A percentile compares a stretch with the other conserved stretches of the same genome.
phyloP scores from a whole-genome alignment of 2,113 vertebrate genomes.

The Speoplatyrhinus poulsoni region DNA sequence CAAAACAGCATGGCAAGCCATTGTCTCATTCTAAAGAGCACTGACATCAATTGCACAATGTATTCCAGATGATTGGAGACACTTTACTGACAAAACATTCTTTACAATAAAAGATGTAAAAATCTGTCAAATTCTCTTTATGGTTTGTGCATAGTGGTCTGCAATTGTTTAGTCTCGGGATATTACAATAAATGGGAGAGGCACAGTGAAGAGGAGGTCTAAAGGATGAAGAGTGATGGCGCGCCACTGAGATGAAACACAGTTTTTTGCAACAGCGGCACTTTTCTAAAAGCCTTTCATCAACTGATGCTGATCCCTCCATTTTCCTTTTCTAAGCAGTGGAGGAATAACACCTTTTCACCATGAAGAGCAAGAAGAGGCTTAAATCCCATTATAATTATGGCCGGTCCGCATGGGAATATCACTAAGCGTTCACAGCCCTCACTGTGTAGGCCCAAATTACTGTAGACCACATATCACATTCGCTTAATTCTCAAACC shows the following conservation, averaged over 20 bases:
- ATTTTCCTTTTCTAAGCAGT: slow-evolving; percentile 23
- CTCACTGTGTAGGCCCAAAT: slow-evolving; percentile 57
- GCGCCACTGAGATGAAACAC: slow-evolving; percentile 45
- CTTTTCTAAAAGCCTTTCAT: slow-evolving; percentile 56
- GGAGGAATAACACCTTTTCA: slow-evolving; percentile 62
- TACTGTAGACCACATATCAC: slow-evolving; percentile 58
- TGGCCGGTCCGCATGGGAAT: slow-evolving; percentile 41
- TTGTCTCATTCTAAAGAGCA: slow-evolving; percentile 34
- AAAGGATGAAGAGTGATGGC: slow-evolving; percentile 32
- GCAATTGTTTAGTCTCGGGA: slow-evolving; percentile 9
- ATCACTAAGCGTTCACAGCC: slow-evolving; percentile 39
- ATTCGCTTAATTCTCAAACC: slow-evolving; percentile 58
- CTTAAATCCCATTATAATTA: slow-evolving; percentile 62
- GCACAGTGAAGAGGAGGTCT: neutral
- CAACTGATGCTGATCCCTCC: slow-evolving; percentile 46
- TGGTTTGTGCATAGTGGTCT: slow-evolving; percentile 23
- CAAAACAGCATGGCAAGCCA: slow-evolving; percentile 44
- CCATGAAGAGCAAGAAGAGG: slow-evolving; percentile 38
- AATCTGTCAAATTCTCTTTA: slow-evolving; percentile 25
- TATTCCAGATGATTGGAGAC: slow-evolving; percentile 45
- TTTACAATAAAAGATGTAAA: slow-evolving; percentile 6
- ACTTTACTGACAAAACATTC: slow-evolving; percentile 27
- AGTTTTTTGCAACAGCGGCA: slow-evolving; percentile 25
- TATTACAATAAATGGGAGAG: slow-evolving; percentile 27
- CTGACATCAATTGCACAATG: slow-evolving; percentile 43